Base-by-base conservation (phyloP, 2,113 vertebrate genomes). In the Ophthalmolycus amberensis region DNA sequence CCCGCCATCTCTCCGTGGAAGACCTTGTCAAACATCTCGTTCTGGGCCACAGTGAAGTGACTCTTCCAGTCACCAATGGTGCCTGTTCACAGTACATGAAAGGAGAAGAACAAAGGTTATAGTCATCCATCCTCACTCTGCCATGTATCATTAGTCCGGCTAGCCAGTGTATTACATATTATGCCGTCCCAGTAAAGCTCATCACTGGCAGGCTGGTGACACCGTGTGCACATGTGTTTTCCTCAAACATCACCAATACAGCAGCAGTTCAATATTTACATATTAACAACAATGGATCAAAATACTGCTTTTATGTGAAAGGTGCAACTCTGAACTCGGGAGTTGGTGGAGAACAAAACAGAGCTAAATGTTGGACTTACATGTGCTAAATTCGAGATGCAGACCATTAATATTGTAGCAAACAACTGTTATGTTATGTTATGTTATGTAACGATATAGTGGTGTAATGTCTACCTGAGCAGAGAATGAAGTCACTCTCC, bases 21-120 rank as follows among this genome's bases (percentile, higher is more conserved):
- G 56, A 87, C 37, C 59, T 79, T 4, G 18, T 94, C 86, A 83
- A 95, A 94, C 52, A 22, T 79, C 52, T 94, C 89, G 44, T 71
- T 93, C 83, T 93, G 91, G 15, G 83, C 85, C 56, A 89, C 85
- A 2, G 88, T 94, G 78, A 94, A 93, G 71, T 91, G 71, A n/a
- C 89, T 93, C 83, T 92, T 94, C 92, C 92, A 94, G 85, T 94
- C 93, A 2, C 94, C 93, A n/a, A 94, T 64, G 34, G 82, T 93
- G 40, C 93, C 91, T 94, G n/a, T 27, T 37, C 9, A 76, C 27
- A 40, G 10, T 0, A 59, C 48, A 75, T 22, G 18, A 66, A 42
- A 58, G 4, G 10, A 73, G 50, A 38, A 56, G 37, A 8, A 64
- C 10, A 52, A 60, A 27, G 75, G n/a, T 77, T 68, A 3, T 3